Evolutionary conservation across 2,888 invertebrate genomes (phyloP).

Genomic region (Caenorhabditis uteleia): DNA sequence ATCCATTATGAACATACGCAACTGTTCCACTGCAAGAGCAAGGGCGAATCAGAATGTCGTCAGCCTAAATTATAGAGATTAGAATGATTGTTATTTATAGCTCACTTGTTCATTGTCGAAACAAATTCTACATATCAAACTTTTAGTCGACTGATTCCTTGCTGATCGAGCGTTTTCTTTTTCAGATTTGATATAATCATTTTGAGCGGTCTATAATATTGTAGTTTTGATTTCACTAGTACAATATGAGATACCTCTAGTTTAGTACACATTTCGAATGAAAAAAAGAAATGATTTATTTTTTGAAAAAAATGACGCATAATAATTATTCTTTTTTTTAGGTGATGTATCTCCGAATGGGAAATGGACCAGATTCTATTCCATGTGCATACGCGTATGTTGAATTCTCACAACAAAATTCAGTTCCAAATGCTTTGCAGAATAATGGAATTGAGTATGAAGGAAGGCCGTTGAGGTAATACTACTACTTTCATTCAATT

Average conservation of each 20-base stretch:
- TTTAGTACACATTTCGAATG: too few relatives aligned
- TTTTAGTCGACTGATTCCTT: constrained; percentile 5
- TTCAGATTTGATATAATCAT: too few relatives aligned
- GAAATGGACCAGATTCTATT: constrained; percentile 79
- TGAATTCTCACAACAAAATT: constrained; percentile 90
- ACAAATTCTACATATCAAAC: constrained; percentile 35
- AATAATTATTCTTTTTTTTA: constrained; percentile 70
- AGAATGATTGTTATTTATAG: background rate
- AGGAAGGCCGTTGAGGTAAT: constrained; percentile 76
- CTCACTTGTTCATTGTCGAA: constrained; percentile 23
- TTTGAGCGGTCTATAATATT: too few relatives aligned
- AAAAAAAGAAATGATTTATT: background rate
- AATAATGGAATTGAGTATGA: constrained; percentile 82
- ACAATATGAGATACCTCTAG: too few relatives aligned
- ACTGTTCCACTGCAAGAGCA: constrained; percentile 47
- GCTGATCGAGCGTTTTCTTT: too few relatives aligned
- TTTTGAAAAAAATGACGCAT: too few relatives aligned
- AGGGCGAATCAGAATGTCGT: constrained; percentile 35
- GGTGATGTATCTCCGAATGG: constrained; percentile 91
- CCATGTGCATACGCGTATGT: constrained; percentile 80
- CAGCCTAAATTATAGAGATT: background rate
- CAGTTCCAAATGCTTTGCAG: constrained; percentile 82
- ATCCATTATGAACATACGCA: constrained; percentile 40
- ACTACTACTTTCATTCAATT: background rate
- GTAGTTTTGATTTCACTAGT: too few relatives aligned